Evolutionary conservation across 2,113 vertebrate genomes (phyloP).

Genomic region (Tetraodon nigroviridis): DNA sequence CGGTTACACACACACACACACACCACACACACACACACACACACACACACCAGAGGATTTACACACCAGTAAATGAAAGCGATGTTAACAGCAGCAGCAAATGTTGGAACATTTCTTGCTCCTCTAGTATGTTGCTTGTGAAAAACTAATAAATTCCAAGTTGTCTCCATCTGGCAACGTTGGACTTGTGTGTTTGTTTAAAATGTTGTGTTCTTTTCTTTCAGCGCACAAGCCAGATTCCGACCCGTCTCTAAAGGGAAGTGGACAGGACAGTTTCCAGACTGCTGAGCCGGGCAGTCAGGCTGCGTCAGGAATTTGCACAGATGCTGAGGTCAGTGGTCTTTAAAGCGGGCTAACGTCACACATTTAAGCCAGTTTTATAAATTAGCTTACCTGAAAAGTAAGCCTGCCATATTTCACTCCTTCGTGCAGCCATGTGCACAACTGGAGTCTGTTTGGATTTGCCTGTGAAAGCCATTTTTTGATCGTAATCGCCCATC

Average conservation of each 20-base stretch:
- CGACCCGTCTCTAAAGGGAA: conserved; percentile 30
- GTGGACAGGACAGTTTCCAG: conserved; percentile 8
- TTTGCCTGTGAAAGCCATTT: background rate
- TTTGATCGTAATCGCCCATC: background rate
- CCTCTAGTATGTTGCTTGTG: background rate
- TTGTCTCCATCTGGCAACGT: background rate
- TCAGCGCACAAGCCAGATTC: background rate
- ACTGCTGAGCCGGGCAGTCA: conserved; percentile 23
- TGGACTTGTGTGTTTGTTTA: too few relatives aligned
- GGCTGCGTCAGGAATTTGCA: conserved; percentile 31
- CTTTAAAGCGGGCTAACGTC: background rate
- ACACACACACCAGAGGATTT: too few relatives aligned
- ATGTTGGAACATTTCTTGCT: too few relatives aligned
- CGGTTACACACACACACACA: too few relatives aligned
- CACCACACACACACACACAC: too few relatives aligned
- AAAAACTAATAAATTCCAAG: background rate
- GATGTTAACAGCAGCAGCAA: too few relatives aligned
- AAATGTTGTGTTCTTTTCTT: background rate
- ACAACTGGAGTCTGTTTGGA: too few relatives aligned
- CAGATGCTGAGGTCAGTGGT: conserved; percentile 26
- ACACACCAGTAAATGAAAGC: too few relatives aligned
- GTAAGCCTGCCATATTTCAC: too few relatives aligned
- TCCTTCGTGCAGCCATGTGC: too few relatives aligned
- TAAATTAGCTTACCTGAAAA: too few relatives aligned
- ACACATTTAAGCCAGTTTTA: too few relatives aligned